A percentile compares a stretch with the other conserved stretches of the same genome.
These are phyloP conservation scores for Oncorhynchus mykiss DNA, from an alignment of 2,113 vertebrate species.

Conservation along the genomic window DNA sequence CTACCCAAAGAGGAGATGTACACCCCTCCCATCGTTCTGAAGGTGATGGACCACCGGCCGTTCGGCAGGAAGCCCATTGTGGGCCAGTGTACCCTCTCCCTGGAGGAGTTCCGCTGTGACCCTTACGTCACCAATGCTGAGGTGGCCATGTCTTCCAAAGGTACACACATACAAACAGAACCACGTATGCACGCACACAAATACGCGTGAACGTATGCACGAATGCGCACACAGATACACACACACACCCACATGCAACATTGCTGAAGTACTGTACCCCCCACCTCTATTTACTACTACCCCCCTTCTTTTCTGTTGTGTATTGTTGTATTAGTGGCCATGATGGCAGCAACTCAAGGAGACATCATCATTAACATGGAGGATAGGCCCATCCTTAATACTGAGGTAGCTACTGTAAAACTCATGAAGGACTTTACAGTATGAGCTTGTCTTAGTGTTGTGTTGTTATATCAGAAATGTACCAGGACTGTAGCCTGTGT, in stretches of 20 bases:
- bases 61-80: conserved; percentile 95
- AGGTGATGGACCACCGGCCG: conserved; percentile 93
- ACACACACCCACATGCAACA: too few relatives aligned
- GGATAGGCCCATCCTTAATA: conserved; percentile 83
- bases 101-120: conserved; percentile 90
- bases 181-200: background rate
- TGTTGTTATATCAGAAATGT: too few relatives aligned
- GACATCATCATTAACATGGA: conserved; percentile 87
- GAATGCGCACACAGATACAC: too few relatives aligned
- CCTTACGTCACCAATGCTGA: conserved; percentile 84
- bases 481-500: too few relatives aligned
- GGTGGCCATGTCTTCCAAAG: conserved; percentile 57
- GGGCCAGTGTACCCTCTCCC: conserved; percentile 89
- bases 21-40: conserved; percentile 90
- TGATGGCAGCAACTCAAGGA: conserved; percentile 72
- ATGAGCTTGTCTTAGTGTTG: background rate
- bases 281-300: too few relatives aligned
- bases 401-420: conserved; percentile 77
- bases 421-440: too few relatives aligned
- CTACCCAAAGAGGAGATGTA: conserved; percentile 95
- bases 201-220: background rate
- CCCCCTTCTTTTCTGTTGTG: too few relatives aligned
- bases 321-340: conserved; percentile 69
- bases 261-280: too few relatives aligned
- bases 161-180: background rate